Conservation (phyloP, 2,888 invertebrate species). For the Drosophila cognata region DNA sequence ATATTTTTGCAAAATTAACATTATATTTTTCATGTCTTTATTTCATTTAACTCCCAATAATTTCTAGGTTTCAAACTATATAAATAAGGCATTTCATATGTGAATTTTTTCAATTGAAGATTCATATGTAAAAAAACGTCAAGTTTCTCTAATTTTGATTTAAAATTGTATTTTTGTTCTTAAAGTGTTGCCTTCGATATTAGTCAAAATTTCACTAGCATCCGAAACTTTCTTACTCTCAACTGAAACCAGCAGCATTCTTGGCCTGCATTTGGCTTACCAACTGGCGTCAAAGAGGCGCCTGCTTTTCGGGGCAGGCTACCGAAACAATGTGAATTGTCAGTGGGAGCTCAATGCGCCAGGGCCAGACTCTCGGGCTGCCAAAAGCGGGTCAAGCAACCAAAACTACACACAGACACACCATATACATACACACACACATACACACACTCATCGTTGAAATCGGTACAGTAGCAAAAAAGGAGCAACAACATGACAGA, state of each 20-base stretch:
- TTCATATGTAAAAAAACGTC: neutral
- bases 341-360: constrained; percentile 58
- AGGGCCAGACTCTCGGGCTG: constrained; percentile 74
- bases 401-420: constrained; percentile 37
- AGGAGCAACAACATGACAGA: constrained; percentile 16
- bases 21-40: neutral
- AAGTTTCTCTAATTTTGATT: neutral
- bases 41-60: neutral
- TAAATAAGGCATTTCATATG: neutral
- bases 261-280: constrained; percentile 31
- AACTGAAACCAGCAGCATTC: constrained; percentile 19
- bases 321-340: constrained; percentile 56
- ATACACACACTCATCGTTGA: constrained; percentile 44
- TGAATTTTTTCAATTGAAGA: neutral
- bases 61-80: neutral
- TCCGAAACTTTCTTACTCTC: constrained; percentile 13
- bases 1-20: neutral
- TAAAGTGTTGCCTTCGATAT: constrained; percentile 1
- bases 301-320: constrained; percentile 35
- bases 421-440: neutral
- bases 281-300: constrained; percentile 51
- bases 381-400: constrained; percentile 67
- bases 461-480: constrained; percentile 47
- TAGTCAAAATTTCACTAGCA: constrained; percentile 12
- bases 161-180: neutral